Evolutionary conservation across 2,113 vertebrate genomes (phyloP).

Genomic region (Etheostoma cragini): DNA sequence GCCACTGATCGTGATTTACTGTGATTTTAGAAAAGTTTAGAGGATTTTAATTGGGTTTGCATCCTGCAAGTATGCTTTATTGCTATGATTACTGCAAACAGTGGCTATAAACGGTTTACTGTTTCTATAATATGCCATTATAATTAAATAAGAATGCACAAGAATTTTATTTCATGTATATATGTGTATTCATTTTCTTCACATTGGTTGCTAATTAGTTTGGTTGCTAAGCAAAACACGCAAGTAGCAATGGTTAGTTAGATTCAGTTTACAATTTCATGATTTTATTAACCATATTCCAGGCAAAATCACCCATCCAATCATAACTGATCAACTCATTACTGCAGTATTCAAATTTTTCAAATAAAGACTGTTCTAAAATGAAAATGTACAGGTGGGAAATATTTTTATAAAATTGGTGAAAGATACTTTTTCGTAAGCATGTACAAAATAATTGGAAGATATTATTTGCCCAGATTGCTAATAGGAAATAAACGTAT

Average conservation of each 20-base stretch:
- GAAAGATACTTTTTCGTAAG: neutral
- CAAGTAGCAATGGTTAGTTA: neutral
- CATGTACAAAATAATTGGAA: neutral
- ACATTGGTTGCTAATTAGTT: neutral
- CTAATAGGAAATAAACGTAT: neutral
- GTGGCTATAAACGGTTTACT: constrained; percentile 21
- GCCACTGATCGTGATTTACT: constrained; percentile 55
- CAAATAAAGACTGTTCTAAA: neutral
- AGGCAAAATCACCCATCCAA: neutral
- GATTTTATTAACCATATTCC: neutral
- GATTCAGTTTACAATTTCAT: neutral
- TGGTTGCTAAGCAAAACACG: neutral
- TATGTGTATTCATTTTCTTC: neutral
- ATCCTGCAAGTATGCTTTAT: constrained; percentile 16
- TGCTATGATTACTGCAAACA: constrained; percentile 31
- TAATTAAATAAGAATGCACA: constrained; percentile 4
- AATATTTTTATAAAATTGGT: neutral
- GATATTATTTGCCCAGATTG: neutral
- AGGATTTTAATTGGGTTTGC: constrained; percentile 66
- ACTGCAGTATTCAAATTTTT: neutral
- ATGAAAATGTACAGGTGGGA: neutral
- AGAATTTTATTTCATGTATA: neutral
- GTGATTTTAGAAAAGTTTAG: constrained; percentile 44
- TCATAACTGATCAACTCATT: too few species aligned
- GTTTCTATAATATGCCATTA: neutral